Evolutionary conservation across 2,797 vertebrate genomes (phyloP), one percentile per base, ranked within the genome.

Genomic region (Etheostoma nigrum): DNA sequence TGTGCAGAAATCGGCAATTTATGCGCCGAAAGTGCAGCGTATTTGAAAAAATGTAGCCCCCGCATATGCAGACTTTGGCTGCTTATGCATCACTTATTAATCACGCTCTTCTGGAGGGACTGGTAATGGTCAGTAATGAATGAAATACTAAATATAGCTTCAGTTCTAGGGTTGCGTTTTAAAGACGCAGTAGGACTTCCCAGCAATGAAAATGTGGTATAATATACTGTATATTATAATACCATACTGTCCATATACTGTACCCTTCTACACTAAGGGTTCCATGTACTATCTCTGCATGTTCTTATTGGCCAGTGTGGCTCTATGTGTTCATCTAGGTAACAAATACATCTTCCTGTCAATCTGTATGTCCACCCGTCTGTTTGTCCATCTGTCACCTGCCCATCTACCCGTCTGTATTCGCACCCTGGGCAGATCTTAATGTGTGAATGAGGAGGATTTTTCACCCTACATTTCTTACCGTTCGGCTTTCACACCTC

Each of bases 341-440:
- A 40, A 48, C 15, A 65, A 13, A 72, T 23, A 25, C 66, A 21
- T 64, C 14, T 2, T 60, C 19, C 58, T 59, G 51, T 7, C 55
- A 59, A 54, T 78, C 48, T 63, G 52, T 81, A 59, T 75, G 64
- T 79, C 65, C n/a, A 12, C 27, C 68, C 36, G 23, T 84, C 85
- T 76, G 82, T 66, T 65, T 42, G 61, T 72, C 72, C 70, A 72
- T 78, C 78, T 86, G 85, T 69, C 83, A 62, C 21, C 44, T 21
- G 0, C 57, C 33, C 42, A 48, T 76, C 79, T 1, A 6, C 15
- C 49, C 59, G 6, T 62, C 33, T 33, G 21, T 14, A 30, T 30
- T 21, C 52, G 19, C 53, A 23, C 4, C 1, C 2, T 59, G 0
- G 14, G 59, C 6, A 42, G 18, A 53, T 36, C 19, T 62, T 0